Percentiles rank a stretch among this genome's conserved stretches.
Evolutionary conservation across 2,113 vertebrate species (phyloP).

Genomic region (Asarcornis scutulata): DNA sequence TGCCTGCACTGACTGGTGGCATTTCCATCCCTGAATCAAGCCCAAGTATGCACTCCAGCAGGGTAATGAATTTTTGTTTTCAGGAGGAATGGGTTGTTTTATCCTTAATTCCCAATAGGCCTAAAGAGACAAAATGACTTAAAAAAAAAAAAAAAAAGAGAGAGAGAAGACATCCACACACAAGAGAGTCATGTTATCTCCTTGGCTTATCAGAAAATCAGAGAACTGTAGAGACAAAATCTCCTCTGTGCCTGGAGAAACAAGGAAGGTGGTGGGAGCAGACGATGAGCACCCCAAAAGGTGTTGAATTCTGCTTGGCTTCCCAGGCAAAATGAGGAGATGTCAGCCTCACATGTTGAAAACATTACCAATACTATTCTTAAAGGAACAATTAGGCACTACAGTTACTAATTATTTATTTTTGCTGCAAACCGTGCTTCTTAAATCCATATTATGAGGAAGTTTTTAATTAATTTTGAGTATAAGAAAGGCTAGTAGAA

Average conservation of each 20-base stretch:
- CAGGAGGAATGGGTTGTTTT: neutral
- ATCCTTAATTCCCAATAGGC: neutral
- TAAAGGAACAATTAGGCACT: accelerated
- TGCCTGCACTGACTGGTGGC: neutral
- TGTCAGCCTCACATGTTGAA: neutral
- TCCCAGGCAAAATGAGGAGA: neutral
- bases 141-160: too few species aligned
- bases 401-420: accelerated
- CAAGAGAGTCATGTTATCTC: too few species aligned
- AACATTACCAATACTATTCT: accelerated
- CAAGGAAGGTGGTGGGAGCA: neutral
- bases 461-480: neutral
- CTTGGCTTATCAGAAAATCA: neutral
- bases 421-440: accelerated
- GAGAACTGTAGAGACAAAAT: neutral
- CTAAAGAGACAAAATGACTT: accelerated
- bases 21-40: neutral
- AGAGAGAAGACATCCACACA: too few species aligned
- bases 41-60: too few species aligned
- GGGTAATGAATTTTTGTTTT: neutral
- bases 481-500: neutral
- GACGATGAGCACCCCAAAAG: neutral
- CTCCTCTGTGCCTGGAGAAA: neutral
- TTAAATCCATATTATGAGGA: neutral
- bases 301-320: neutral